A percentile compares a stretch with the other conserved stretches of the same genome.
phyloP scores from a whole-genome alignment of 2,113 vertebrate genomes.

The Pterocles orientalis region DNA sequence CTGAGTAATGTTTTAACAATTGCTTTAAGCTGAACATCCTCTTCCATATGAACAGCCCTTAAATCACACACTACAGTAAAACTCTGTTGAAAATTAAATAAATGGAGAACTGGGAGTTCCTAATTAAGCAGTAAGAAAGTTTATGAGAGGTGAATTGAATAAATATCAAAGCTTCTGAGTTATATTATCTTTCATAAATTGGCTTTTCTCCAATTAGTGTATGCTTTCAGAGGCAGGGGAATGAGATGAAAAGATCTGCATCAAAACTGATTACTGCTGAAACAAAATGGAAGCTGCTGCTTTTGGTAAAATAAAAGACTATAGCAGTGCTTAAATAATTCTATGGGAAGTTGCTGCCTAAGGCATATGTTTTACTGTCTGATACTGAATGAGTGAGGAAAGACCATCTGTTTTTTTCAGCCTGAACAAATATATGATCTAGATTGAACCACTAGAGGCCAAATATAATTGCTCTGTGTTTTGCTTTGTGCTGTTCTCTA shows the following conservation, averaged over 20 bases:
- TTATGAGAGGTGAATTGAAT: slow-evolving; percentile 21
- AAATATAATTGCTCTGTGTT: slow-evolving; percentile 13
- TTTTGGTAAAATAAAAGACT: slow-evolving; percentile 34
- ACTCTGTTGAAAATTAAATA: slow-evolving; percentile 35
- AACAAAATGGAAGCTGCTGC: slow-evolving; percentile 28
- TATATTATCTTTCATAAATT: slow-evolving; percentile 36
- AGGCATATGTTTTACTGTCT: slow-evolving; percentile 26
- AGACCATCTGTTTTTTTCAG: slow-evolving; percentile 29
- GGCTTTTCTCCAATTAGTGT: slow-evolving; percentile 45
- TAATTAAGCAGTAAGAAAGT: slow-evolving; percentile 49
- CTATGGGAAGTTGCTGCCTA: slow-evolving; percentile 20
- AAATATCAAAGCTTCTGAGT: slow-evolving; percentile 31
- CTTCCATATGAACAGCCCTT: background rate
- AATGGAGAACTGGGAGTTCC: slow-evolving; percentile 26
- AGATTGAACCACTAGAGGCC: background rate
- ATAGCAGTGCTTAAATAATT: slow-evolving; percentile 5
- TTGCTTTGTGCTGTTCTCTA: background rate
- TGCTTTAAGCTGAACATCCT: background rate
- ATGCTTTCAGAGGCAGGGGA: background rate
- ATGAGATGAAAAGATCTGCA: slow-evolving; percentile 36
- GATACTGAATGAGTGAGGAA: slow-evolving; percentile 15
- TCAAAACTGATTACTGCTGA: slow-evolving; percentile 31
- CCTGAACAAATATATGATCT: slow-evolving; percentile 14
- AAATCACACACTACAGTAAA: slow-evolving; percentile 23
- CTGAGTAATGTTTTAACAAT: background rate